A percentile compares a stretch with the other conserved stretches of the same genome.
Conservation (phyloP, 2,797 vertebrate species). For the Parotocinclus haroldoi region DNA sequence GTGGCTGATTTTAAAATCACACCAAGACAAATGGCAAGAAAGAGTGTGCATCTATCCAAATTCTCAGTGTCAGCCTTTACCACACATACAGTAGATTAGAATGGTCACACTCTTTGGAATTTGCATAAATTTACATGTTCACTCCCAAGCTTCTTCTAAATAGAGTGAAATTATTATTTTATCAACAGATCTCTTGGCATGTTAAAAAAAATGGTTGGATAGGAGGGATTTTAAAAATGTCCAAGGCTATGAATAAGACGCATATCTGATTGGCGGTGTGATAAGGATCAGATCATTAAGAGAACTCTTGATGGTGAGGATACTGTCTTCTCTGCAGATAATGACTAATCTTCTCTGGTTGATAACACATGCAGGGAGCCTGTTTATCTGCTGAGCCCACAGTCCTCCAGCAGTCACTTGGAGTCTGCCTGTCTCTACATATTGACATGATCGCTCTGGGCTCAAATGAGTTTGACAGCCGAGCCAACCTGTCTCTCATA, state of each 20-base stretch:
- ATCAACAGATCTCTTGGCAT: too few relatives aligned
- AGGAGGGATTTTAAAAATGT: too few relatives aligned
- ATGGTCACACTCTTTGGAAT: too few relatives aligned
- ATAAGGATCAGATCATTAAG: conserved; percentile 48
- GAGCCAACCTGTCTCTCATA: conserved; percentile 21
- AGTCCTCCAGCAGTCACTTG: conserved; percentile 31
- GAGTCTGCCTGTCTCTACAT: conserved; percentile 19
- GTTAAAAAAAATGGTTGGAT: too few relatives aligned
- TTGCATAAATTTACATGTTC: too few relatives aligned
- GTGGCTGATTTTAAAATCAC: too few relatives aligned
- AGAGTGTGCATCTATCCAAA: too few relatives aligned
- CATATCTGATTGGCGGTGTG: conserved; percentile 29
- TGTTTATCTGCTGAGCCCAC: conserved; percentile 39
- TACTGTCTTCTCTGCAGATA: conserved; percentile 40
- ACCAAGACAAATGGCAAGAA: too few relatives aligned
- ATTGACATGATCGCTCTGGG: conserved; percentile 28
- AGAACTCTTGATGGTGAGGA: conserved; percentile 36
- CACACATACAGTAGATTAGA: too few relatives aligned
- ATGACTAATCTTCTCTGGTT: conserved; percentile 30
- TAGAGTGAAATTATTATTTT: too few relatives aligned
- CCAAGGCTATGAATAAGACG: conserved; percentile 22
- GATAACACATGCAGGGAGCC: conserved; percentile 31
- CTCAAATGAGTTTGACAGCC: conserved; percentile 28
- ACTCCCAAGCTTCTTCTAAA: too few relatives aligned
- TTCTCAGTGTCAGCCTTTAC: too few relatives aligned